Evolutionary conservation across 2,113 vertebrate species (phyloP), one percentile per base, ranked within the genome.

Genomic region (Epinephelus moara): DNA sequence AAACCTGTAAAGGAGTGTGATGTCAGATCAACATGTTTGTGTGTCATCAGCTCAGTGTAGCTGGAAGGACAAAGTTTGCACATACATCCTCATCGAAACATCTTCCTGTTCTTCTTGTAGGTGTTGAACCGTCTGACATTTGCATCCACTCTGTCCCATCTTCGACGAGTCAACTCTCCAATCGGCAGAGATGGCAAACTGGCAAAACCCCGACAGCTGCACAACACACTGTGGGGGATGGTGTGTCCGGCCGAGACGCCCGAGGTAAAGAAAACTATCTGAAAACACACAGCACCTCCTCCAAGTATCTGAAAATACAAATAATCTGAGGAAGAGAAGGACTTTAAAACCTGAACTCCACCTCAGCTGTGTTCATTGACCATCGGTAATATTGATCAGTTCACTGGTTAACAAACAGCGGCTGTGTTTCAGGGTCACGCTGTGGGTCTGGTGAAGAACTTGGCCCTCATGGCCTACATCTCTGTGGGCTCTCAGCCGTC

Each of bases 201-300:
- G 78, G 98, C 98, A 3, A 99, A 99, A 82, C 98, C 98, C n/a
- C 89, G 98, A 40, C 98, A 99, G 88, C 93, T 99, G 68, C 98
- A 99, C 92, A 99, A 99, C 89, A 99, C 98, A 0, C 85, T 99
- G 78, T 99, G 98, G 98, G 98, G 98, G 9, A 99, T 99, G 98
- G 96, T 99, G 87, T 99, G 98, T 86, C 98, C 98, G 21, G 98
- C 98, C 1, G 98, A 99, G 95, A 99, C 98, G 1, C 98, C 98
- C 3, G 98, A 99, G 97, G 98, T 99, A 95, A 15, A 14, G 15
- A n/a, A 7, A 45, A 37, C 23, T 11, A 47, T 5, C 45, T 50
- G 45, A 37, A 37, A n/a, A 53, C 7, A 4, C 2, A 25, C 42
- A 10, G 10, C 7, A 66, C 19, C 30, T 9, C 30, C 4, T 30